These are phyloP conservation scores for Rhadina sibilatrix DNA, from an alignment of 2,113 vertebrate genomes.

Conservation along the genomic window DNA sequence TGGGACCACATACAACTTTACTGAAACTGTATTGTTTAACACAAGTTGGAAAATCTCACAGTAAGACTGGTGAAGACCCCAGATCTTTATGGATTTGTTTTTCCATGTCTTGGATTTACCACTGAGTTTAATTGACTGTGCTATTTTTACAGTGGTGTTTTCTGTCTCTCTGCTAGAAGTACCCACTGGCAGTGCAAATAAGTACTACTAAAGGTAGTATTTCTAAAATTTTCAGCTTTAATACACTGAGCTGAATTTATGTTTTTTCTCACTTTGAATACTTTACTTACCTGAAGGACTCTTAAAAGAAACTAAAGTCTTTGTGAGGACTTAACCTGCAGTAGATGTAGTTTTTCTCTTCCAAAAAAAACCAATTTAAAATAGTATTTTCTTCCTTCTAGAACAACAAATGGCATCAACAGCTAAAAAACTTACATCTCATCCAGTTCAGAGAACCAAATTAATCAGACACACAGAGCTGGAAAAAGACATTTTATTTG, in stretches of 20 bases:
- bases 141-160: not conserved
- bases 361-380: not conserved
- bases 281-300: not conserved
- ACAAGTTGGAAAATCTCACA: not conserved
- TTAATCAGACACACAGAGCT: slow-evolving; percentile 23
- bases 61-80: not conserved
- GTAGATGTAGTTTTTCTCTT: not conserved
- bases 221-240: slow-evolving; percentile 1
- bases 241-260: not conserved
- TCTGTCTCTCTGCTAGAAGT: not conserved
- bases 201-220: not conserved
- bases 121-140: not conserved
- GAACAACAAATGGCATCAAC: slow-evolving; percentile 13
- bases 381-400: slow-evolving; percentile 33
- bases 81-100: not conserved
- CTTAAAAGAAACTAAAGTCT: not conserved
- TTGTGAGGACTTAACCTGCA: not conserved
- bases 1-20: not conserved
- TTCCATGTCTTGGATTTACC: not conserved
- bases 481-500: slow-evolving; percentile 74
- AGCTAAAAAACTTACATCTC: slow-evolving; percentile 62
- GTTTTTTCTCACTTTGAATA: not conserved
- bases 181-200: not conserved
- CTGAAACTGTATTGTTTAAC: not conserved
- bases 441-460: slow-evolving; percentile 82